Percentiles rank a stretch among this genome's conserved stretches.
Evolutionary conservation across 2,888 invertebrate genomes (phyloP).

Genomic region (Gibbula magus): DNA sequence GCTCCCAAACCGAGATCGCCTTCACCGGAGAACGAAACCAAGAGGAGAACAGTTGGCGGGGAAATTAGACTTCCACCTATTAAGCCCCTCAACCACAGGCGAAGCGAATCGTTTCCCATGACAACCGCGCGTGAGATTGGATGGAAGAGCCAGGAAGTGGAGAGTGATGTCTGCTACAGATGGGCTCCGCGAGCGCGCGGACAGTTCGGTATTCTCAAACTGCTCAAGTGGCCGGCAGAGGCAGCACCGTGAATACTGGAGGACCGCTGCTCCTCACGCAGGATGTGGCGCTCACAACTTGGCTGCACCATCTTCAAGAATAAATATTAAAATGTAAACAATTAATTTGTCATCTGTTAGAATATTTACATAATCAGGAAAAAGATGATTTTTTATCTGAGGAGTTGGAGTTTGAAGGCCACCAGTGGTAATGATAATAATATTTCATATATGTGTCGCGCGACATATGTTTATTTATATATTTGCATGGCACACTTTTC

Average conservation of each 20-base stretch:
- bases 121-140: constrained; percentile 54
- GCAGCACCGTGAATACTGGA: constrained; percentile 17
- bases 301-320: too few species aligned
- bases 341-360: too few species aligned
- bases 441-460: too few species aligned
- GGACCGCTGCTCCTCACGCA: neutral
- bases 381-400: too few species aligned
- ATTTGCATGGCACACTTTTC: too few species aligned
- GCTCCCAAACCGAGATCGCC: constrained; percentile 15
- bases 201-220: constrained; percentile 43
- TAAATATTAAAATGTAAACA: too few species aligned
- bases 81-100: constrained; percentile 38
- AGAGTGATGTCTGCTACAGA: constrained; percentile 27
- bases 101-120: constrained; percentile 40
- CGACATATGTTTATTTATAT: too few species aligned
- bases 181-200: constrained; percentile 43
- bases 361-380: too few species aligned
- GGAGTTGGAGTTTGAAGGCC: too few species aligned
- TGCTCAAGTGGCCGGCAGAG: constrained; percentile 52
- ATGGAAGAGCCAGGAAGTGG: constrained; percentile 44
- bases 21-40: neutral
- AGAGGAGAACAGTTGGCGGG: neutral
- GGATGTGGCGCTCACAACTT: too few species aligned
- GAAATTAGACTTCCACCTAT: constrained; percentile 33
- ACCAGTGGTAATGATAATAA: too few species aligned